These are phyloP conservation scores for Gambusia affinis DNA, from an alignment of 2,113 vertebrate genomes.

Conservation along the genomic window DNA sequence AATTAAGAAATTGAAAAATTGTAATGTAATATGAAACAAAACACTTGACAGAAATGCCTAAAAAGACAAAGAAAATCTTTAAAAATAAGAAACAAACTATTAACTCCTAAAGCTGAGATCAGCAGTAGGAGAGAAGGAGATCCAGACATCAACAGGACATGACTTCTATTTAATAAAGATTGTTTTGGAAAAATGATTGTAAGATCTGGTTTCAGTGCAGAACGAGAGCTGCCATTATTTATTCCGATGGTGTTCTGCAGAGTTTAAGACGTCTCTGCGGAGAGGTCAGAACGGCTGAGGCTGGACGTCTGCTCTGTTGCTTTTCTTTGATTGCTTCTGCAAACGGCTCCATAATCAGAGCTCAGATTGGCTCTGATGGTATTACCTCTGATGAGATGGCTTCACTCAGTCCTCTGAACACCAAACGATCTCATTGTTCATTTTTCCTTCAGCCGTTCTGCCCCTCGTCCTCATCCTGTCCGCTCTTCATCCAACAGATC, in stretches of 20 bases:
- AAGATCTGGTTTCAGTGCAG: neutral
- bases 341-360: conserved; percentile 31
- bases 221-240: neutral
- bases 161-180: no score
- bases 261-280: neutral
- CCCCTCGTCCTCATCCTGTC: neutral
- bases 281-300: neutral
- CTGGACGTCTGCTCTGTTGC: neutral
- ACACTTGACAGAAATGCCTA: no score
- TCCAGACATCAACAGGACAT: no score
- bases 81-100: no score
- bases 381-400: neutral
- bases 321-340: conserved; percentile 43
- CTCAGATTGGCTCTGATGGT: neutral
- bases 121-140: no score
- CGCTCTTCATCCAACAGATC: neutral
- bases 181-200: no score
- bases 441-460: neutral
- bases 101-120: no score
- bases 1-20: no score
- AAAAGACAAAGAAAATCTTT: no score
- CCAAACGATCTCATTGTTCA: neutral
- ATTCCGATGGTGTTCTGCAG: neutral
- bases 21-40: no score
- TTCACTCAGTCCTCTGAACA: neutral